Conservation (phyloP, 2,113 vertebrate genomes). For the Trochalopteron elliotii region DNA sequence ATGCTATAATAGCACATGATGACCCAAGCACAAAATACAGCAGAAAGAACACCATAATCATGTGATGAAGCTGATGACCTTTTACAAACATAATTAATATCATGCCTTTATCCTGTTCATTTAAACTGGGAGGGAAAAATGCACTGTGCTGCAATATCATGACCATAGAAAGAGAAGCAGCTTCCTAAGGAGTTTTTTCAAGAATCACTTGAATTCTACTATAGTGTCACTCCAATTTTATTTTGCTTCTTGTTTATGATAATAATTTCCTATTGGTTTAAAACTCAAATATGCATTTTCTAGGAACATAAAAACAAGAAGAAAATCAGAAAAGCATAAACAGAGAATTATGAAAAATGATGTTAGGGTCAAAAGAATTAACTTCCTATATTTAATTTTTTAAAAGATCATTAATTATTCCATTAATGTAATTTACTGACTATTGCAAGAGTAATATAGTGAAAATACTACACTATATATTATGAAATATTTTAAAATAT, state of each 20-base stretch:
- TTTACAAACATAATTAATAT: not conserved
- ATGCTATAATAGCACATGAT: not conserved
- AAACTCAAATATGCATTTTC: not conserved
- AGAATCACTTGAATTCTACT: not conserved
- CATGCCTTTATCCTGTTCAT: not conserved
- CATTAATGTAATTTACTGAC: not conserved
- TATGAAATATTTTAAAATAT: not conserved
- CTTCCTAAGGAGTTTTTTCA: not conserved
- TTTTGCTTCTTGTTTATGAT: not conserved
- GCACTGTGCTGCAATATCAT: not conserved
- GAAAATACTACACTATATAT: not conserved
- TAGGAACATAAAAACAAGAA: not conserved
- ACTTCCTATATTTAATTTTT: not conserved
- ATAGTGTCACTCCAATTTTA: not conserved
- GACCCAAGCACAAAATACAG: not conserved
- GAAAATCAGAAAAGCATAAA: not conserved
- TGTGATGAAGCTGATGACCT: not conserved
- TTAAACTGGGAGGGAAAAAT: not conserved
- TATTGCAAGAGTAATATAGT: not conserved
- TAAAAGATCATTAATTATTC: not conserved
- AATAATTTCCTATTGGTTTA: not conserved
- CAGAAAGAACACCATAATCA: not conserved
- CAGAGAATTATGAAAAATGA: not conserved
- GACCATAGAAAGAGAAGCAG: not conserved
- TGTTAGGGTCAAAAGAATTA: not conserved